phyloP scores from a whole-genome alignment of 2,888 invertebrate species.

The Tholera decimalis region DNA sequence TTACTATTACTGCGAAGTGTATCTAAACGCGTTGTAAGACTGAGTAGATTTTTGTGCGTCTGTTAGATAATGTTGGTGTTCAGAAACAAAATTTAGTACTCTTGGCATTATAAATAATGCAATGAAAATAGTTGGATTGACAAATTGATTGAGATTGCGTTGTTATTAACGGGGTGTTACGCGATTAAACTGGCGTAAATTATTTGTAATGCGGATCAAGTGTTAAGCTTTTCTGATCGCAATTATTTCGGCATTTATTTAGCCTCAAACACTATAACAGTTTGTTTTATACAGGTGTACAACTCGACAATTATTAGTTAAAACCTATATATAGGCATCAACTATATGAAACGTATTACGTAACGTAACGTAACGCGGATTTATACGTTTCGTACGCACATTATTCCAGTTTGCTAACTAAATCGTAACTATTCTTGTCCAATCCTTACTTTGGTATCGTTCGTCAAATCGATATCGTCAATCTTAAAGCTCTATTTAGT shows the following conservation, averaged over 20 bases:
- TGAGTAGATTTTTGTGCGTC: neutral
- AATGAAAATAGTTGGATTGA: neutral
- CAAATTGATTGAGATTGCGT: neutral
- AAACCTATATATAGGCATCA: no score
- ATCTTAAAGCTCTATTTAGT: no score
- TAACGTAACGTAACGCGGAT: no score
- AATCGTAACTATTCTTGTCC: neutral
- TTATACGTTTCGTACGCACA: no score
- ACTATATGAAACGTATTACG: no score
- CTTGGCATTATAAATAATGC: neutral
- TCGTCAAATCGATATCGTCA: no score
- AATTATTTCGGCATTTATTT: neutral
- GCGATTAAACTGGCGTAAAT: neutral
- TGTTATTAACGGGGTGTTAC: neutral
- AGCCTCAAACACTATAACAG: neutral
- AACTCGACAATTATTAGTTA: no score
- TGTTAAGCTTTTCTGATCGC: neutral
- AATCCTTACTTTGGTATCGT: no score
- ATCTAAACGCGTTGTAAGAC: constrained; percentile 5
- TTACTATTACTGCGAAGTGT: constrained; percentile 20
- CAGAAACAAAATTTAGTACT: neutral
- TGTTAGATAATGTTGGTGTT: constrained; percentile 1
- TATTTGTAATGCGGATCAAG: neutral
- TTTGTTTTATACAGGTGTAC: no score
- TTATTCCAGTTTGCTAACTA: neutral